phyloP scores from a whole-genome alignment of 2,888 invertebrate genomes.

The Limenitis camilla region DNA sequence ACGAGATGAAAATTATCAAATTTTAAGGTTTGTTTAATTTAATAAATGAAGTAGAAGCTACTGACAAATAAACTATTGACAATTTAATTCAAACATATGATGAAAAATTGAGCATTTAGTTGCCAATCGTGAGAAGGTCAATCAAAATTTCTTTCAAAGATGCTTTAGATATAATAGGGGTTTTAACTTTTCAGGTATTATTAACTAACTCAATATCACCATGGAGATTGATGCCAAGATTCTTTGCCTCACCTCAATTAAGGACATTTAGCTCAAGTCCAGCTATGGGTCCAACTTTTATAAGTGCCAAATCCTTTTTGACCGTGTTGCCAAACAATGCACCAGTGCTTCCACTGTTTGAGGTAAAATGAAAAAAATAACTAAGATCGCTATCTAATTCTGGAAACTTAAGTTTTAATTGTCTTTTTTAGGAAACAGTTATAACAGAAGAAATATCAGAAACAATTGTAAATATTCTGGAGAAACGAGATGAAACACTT shows the following conservation, averaged over 20 bases:
- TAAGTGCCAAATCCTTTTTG: conserved; percentile 1
- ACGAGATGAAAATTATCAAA: too few species aligned
- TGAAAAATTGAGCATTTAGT: too few species aligned
- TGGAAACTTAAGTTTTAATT: neutral
- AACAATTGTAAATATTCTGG: neutral
- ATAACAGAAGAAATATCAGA: neutral
- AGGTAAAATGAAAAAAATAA: neutral
- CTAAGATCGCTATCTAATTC: too few species aligned
- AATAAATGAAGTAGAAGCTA: too few species aligned
- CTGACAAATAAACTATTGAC: too few species aligned
- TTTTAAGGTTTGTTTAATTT: too few species aligned
- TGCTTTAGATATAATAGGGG: too few species aligned
- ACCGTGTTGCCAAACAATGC: neutral
- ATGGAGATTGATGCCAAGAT: neutral
- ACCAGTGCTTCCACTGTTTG: neutral
- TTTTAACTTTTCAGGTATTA: neutral
- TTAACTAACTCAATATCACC: neutral
- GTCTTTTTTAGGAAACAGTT: neutral
- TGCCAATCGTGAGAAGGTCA: too few species aligned
- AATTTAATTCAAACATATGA: too few species aligned
- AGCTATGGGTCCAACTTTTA: neutral
- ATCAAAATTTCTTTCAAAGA: too few species aligned
- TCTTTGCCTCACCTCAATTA: neutral
- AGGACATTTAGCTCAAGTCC: neutral
- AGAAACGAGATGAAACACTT: neutral